Evolutionary conservation across 1,140 invertebrate species (phyloP).

Genomic region (Heliconius eleuchia): DNA sequence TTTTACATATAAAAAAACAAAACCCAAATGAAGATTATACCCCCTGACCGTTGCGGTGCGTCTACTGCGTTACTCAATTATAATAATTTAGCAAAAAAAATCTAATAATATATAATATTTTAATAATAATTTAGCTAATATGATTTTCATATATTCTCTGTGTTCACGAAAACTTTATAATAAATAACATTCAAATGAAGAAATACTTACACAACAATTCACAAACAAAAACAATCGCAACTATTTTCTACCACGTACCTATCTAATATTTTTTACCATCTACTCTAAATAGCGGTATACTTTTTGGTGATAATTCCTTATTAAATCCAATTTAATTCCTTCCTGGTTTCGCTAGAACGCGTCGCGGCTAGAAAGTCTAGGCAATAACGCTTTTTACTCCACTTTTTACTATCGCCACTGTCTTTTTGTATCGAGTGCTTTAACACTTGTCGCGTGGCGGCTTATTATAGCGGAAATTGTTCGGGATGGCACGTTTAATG

Average conservation of each 20-base stretch:
- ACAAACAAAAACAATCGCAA: background rate
- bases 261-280: slow-evolving; percentile 8
- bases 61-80: no score
- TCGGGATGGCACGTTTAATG: slow-evolving; percentile 34
- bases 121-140: no score
- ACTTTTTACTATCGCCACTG: slow-evolving; percentile 6
- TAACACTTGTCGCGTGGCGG: slow-evolving; percentile 71
- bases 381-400: slow-evolving; percentile 40
- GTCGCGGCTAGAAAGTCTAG: slow-evolving; percentile 55
- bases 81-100: no score
- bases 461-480: slow-evolving; percentile 35
- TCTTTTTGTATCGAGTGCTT: slow-evolving; percentile 49
- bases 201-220: background rate
- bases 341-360: slow-evolving; percentile 32
- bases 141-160: no score
- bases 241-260: background rate
- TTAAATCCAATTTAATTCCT: slow-evolving; percentile 39
- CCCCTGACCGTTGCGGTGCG: no score
- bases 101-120: no score
- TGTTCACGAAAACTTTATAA: background rate
- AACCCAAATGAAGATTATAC: no score
- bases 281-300: slow-evolving; percentile 15
- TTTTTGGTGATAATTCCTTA: slow-evolving; percentile 28
- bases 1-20: no score
- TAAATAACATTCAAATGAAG: background rate